Conservation (phyloP, 2,888 invertebrate species). For the Andrena fulva region DNA sequence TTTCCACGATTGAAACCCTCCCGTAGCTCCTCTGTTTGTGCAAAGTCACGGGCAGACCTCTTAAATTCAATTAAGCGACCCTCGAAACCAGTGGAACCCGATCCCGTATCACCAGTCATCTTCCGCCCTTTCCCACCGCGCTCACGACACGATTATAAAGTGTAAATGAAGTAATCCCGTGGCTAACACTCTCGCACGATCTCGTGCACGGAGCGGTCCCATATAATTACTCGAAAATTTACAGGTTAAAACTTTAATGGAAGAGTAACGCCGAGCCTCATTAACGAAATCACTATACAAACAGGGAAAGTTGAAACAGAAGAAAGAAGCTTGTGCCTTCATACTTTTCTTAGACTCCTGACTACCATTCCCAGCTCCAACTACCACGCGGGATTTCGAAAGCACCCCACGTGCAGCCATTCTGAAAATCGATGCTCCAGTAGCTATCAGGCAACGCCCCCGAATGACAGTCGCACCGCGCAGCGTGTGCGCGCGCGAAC, state of each 20-base stretch:
- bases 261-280: no score
- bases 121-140: conserved; percentile 42
- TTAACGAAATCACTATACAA: background rate
- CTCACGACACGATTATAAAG: conserved; percentile 53
- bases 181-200: background rate
- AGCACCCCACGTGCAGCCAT: background rate
- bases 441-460: background rate
- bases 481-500: conserved; percentile 28
- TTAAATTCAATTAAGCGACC: conserved; percentile 59
- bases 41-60: conserved; percentile 50
- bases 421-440: background rate
- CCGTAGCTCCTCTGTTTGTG: conserved; percentile 32
- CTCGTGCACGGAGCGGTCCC: background rate
- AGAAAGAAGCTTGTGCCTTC: no score
- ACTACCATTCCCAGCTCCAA: background rate
- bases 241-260: background rate
- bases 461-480: background rate
- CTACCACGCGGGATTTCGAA: background rate
- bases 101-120: conserved; percentile 53
- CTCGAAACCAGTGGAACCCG: conserved; percentile 56
- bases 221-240: conserved; percentile 9
- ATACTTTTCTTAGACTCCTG: no score
- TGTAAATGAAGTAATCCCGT: conserved; percentile 46
- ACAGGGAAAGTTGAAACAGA: no score
- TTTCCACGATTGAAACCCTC: conserved; percentile 12